phyloP scores from a whole-genome alignment of 1,140 invertebrate species.

The Bombyx mandarina region DNA sequence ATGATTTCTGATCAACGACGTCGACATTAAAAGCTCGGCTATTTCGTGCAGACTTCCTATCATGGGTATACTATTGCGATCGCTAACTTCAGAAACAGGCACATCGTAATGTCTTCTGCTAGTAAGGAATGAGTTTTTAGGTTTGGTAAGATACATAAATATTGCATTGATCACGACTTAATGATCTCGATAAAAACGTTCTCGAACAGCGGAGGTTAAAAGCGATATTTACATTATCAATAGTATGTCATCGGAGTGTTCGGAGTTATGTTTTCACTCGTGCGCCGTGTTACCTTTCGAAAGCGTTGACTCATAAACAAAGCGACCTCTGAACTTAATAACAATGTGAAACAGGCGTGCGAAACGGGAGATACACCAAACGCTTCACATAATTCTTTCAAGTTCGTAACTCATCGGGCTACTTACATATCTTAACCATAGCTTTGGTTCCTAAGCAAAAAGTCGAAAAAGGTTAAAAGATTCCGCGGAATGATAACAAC shows the following conservation, averaged over 20 bases:
- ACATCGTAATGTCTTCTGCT: not conserved
- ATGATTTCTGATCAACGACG: conserved; percentile 29
- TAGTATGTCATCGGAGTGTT: conserved; percentile 58
- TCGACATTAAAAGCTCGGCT: conserved; percentile 28
- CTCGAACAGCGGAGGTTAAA: conserved; percentile 28
- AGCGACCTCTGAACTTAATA: conserved; percentile 65
- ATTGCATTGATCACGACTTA: too few relatives aligned
- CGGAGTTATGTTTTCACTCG: conserved; percentile 56
- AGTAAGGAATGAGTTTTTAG: not conserved
- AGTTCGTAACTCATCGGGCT: conserved; percentile 28
- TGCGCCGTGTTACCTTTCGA: conserved; percentile 62
- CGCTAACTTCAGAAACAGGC: too few relatives aligned
- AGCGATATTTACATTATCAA: conserved; percentile 61
- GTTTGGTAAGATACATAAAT: too few relatives aligned
- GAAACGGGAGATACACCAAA: conserved; percentile 56
- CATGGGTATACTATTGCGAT: conserved; percentile 10
- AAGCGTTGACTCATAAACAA: conserved; percentile 64
- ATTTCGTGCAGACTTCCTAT: conserved; percentile 23
- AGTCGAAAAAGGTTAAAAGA: conserved; percentile 26
- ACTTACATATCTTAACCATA: conserved; percentile 39
- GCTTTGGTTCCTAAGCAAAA: conserved; percentile 31
- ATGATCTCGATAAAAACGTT: too few relatives aligned
- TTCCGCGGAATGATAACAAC: conserved; percentile 36
- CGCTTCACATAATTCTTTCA: conserved; percentile 57
- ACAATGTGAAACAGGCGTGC: conserved; percentile 62